Evolutionary conservation across 2,888 invertebrate species (phyloP).

Genomic region (Troides aeacus): DNA sequence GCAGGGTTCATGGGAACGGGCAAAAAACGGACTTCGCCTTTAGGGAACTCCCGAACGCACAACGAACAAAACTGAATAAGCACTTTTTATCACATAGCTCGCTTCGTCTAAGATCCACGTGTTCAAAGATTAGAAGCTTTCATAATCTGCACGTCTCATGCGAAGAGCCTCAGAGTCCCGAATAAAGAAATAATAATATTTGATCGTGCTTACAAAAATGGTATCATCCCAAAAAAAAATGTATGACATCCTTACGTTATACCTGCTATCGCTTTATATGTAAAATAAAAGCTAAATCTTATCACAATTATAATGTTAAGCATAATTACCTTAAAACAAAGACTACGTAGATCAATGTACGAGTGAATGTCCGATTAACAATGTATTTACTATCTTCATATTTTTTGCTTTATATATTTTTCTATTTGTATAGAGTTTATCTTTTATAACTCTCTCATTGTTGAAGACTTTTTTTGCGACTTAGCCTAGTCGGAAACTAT

Average conservation of each 20-base stretch:
- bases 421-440: no score
- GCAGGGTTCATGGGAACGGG: slow-evolving; percentile 76
- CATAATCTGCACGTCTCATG: slow-evolving; percentile 65
- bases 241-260: slow-evolving; percentile 4
- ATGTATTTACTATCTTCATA: no score
- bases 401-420: no score
- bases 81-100: slow-evolving; percentile 65
- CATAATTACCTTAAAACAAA: no score
- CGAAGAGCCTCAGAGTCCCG: slow-evolving; percentile 37
- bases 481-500: no score
- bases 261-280: slow-evolving; percentile 9
- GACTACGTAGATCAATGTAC: no score
- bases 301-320: not conserved
- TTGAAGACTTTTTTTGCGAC: no score
- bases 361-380: no score
- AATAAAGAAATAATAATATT: slow-evolving; percentile 27
- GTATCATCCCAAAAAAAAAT: slow-evolving; percentile 24
- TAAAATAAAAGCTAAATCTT: not conserved
- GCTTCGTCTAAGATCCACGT: slow-evolving; percentile 64
- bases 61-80: slow-evolving; percentile 73
- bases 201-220: slow-evolving; percentile 20
- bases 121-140: slow-evolving; percentile 64
- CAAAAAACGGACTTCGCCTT: slow-evolving; percentile 73
- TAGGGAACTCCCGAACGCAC: slow-evolving; percentile 55
- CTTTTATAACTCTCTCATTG: no score